A percentile compares a stretch with the other conserved stretches of the same genome.
These are phyloP conservation scores for Achatina immaculata DNA, from an alignment of 1,140 invertebrate species.

Conservation along the genomic window DNA sequence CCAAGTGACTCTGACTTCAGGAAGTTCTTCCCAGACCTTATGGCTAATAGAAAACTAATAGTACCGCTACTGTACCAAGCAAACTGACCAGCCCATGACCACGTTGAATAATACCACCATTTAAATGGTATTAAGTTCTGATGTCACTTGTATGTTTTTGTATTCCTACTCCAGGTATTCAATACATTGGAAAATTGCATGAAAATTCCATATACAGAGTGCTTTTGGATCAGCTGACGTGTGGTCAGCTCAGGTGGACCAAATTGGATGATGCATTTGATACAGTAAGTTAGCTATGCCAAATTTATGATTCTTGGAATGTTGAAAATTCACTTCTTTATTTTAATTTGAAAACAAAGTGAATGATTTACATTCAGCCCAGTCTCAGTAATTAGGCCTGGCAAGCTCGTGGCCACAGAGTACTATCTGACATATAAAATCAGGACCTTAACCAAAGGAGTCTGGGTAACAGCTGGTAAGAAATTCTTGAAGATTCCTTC, in stretches of 20 bases:
- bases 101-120: too few relatives aligned
- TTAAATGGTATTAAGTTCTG: too few relatives aligned
- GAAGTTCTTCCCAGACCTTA: too few relatives aligned
- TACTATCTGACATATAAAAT: too few relatives aligned
- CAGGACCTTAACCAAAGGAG: too few relatives aligned
- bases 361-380: neutral
- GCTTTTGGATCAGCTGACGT: constrained; percentile 69
- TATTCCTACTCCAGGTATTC: constrained; percentile 62
- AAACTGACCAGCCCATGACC: too few relatives aligned
- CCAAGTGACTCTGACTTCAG: too few relatives aligned
- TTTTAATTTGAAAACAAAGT: neutral
- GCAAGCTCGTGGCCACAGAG: neutral
- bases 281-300: constrained; percentile 54
- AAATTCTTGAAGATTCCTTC: too few relatives aligned
- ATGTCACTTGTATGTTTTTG: neutral
- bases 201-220: constrained; percentile 50
- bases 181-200: constrained; percentile 72
- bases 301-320: neutral
- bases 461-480: too few relatives aligned
- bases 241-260: constrained; percentile 70
- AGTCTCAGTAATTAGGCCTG: neutral
- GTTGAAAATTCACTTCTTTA: neutral
- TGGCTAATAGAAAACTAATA: too few relatives aligned
- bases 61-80: too few relatives aligned
- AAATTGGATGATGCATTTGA: constrained; percentile 67